Evolutionary conservation across 2,888 invertebrate genomes (phyloP).

Genomic region (Drosophila suboccidentalis): DNA sequence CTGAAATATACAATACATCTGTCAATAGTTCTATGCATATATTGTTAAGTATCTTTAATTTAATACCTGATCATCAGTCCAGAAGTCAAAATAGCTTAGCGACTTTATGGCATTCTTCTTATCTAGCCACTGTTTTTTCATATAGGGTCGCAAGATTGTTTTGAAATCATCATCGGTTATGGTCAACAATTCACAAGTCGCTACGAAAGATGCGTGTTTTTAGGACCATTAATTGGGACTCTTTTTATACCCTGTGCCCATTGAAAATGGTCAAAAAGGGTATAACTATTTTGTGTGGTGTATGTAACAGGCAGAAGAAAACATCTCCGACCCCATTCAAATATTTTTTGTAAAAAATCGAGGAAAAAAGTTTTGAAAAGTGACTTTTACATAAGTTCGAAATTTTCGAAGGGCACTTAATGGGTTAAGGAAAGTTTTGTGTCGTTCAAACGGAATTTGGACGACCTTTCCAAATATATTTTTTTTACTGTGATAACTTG

Average conservation of each 20-base stretch:
- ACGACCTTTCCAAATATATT: too few species aligned
- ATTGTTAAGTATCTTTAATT: background rate
- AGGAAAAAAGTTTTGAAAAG: too few species aligned
- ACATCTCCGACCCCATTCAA: too few species aligned
- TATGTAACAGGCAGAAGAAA: too few species aligned
- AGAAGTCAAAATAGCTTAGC: constrained; percentile 81
- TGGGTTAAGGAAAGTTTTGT: too few species aligned
- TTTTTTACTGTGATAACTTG: too few species aligned
- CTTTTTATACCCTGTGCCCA: background rate
- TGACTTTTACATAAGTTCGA: too few species aligned
- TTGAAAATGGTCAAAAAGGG: too few species aligned
- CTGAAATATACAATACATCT: constrained; percentile 27
- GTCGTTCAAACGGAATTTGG: too few species aligned
- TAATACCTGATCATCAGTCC: constrained; percentile 76
- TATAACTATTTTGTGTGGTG: too few species aligned
- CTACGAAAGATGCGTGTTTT: constrained; percentile 2
- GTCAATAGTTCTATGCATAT: background rate
- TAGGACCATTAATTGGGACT: background rate
- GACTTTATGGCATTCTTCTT: constrained; percentile 76
- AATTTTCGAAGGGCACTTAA: too few species aligned
- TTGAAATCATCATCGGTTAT: constrained; percentile 88
- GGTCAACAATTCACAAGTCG: constrained; percentile 88
- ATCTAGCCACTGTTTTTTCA: constrained; percentile 81
- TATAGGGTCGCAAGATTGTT: constrained; percentile 67
- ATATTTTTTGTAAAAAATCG: too few species aligned